Base-by-base conservation (phyloP, 1,140 invertebrate genomes). In the Chymomyza costata region DNA sequence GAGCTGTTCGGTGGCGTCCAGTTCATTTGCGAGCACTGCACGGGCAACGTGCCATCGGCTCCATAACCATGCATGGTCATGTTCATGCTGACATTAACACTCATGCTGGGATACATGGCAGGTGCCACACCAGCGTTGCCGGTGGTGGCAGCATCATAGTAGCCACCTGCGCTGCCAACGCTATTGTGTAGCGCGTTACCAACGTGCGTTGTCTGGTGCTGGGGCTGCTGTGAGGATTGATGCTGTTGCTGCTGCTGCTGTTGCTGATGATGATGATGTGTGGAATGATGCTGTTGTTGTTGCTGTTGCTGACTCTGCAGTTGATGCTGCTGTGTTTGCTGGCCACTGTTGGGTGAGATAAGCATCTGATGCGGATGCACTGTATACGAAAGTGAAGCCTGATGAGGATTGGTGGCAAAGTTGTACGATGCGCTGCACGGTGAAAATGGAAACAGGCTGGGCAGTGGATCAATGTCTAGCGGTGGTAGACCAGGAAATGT, bases 21-120 rank as follows among this genome's bases (percentile, higher is more conserved):
- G 83, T 92, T 91, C 41, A 92, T 89, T 88, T 88, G 92, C 37
- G 89, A 92, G 86, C 90, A 91, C 68, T 85, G 88, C 81, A 85
- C 86, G 17, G 86, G 85, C 83, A 90, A 74, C 82, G 82, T 86
- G 83, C 78, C 82, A 28, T 89, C 87, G 0, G 90, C 86, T 11
- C 90, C 90, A 71, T 92, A 93, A 41, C 94, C 94, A 84, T 94
- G 94, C 92, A 97, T 97, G 13, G 96, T 97, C 96, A 97, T 97
- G 84, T 96, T 97, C 96, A 97, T 97, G 48, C 95, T 96, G 0
- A 97, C 95, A 81, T 97, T 98, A 50, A 97, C 95, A 70, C 94
- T 95, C 95, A 98, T 97, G 56, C 93, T 92, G 11, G 93, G 93
- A 84, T 95, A 94, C 62, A 92, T 88, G 11, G 90, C 89, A 2